Percentiles rank a stretch among this genome's conserved stretches.
phyloP scores from a whole-genome alignment of 2,888 invertebrate genomes.

The Ernsta delagoae region DNA sequence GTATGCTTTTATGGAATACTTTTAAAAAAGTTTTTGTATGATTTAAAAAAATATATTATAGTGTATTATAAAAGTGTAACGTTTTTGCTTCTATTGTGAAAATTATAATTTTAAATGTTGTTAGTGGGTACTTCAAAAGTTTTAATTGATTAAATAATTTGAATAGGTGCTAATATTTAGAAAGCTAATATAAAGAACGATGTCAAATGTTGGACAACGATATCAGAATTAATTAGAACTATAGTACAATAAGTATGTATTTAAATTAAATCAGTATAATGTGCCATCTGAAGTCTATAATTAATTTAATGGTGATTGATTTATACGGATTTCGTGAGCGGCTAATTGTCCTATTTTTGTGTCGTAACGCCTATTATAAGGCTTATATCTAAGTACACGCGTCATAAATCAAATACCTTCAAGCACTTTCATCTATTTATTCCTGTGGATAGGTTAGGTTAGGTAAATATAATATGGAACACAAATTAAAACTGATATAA shows the following conservation, averaged over 20 bases:
- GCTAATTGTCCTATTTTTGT: too few species aligned
- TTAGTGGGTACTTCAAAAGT: conserved; percentile 53
- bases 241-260: conserved; percentile 54
- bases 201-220: conserved; percentile 55
- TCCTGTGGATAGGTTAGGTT: too few species aligned
- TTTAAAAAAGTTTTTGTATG: too few species aligned
- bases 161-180: conserved; percentile 63
- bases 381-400: too few species aligned
- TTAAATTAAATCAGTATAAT: conserved; percentile 48
- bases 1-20: neutral
- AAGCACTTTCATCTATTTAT: too few species aligned
- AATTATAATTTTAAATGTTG: conserved; percentile 40
- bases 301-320: conserved; percentile 1
- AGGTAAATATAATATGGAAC: too few species aligned
- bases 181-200: conserved; percentile 38
- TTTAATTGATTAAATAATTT: conserved; percentile 45
- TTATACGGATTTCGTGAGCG: conserved; percentile 7
- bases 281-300: conserved; percentile 54
- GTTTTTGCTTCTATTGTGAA: conserved; percentile 9
- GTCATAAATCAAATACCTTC: too few species aligned
- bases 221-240: conserved; percentile 40
- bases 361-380: too few species aligned
- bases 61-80: too few species aligned
- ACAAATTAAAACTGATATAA: too few species aligned
- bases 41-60: too few species aligned